Evolutionary conservation across 1,140 invertebrate genomes (phyloP).

Genomic region (Trichonephila inaurata): DNA sequence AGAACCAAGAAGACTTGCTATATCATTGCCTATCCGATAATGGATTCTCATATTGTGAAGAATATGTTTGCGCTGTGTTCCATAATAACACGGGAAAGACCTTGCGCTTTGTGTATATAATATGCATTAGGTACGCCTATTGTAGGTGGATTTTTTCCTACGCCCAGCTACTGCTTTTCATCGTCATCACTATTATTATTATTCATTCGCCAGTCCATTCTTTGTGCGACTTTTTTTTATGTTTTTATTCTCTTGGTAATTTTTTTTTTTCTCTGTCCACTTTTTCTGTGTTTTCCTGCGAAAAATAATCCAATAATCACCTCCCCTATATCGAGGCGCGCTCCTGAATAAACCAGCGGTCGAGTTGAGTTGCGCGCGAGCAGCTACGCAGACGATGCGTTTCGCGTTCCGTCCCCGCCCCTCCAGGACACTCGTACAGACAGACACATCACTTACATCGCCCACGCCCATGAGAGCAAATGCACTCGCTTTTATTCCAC

Average conservation of each 20-base stretch:
- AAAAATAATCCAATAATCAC: constrained; percentile 75
- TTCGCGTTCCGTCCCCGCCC: constrained; percentile 9
- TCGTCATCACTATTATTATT: constrained; percentile 69
- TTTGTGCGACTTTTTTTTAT: neutral
- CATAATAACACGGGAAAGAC: constrained; percentile 57
- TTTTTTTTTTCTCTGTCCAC: constrained; percentile 11
- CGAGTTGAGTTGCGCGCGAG: constrained; percentile 71
- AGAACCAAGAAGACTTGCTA: constrained; percentile 35
- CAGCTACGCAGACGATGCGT: constrained; percentile 58
- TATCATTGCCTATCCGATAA: constrained; percentile 71
- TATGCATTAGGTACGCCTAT: constrained; percentile 73
- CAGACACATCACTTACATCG: constrained; percentile 64
- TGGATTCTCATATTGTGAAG: constrained; percentile 76
- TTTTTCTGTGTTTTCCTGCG: constrained; percentile 13
- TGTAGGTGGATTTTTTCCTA: constrained; percentile 63
- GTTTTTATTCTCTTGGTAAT: constrained; percentile 15
- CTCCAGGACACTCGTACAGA: neutral
- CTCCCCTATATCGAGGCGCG: constrained; percentile 29
- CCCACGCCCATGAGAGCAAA: constrained; percentile 54
- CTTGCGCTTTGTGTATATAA: constrained; percentile 62
- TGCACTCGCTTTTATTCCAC: constrained; percentile 27
- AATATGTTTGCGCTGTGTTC: constrained; percentile 68
- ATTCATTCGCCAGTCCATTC: constrained; percentile 54
- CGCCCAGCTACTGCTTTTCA: constrained; percentile 63
- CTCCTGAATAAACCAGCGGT: constrained; percentile 72